Evolutionary conservation across 2,113 vertebrate genomes (phyloP).

Genomic region (Menura novaehollandiae): DNA sequence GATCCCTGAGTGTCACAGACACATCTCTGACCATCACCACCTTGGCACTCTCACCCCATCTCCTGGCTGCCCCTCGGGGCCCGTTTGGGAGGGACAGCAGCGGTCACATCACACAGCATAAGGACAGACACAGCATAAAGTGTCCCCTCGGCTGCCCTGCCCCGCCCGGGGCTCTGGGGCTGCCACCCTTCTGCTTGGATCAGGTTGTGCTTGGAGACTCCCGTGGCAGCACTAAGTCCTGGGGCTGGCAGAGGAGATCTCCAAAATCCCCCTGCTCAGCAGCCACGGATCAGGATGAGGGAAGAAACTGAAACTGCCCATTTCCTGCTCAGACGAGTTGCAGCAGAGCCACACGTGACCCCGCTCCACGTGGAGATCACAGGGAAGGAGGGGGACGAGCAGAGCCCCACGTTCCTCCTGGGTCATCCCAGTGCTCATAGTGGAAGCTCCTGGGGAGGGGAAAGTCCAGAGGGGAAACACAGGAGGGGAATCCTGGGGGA

Average conservation of each 20-base stretch:
- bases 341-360: not conserved
- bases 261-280: not conserved
- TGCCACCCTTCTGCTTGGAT: not conserved
- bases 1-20: not conserved
- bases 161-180: not conserved
- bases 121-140: not conserved
- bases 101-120: fast-evolving
- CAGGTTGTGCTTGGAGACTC: fast-evolving
- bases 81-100: not conserved
- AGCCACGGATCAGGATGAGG: fast-evolving
- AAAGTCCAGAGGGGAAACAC: not conserved
- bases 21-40: not conserved
- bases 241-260: not conserved
- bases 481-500: not conserved
- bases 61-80: not conserved
- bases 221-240: not conserved
- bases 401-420: not conserved
- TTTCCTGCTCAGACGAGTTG: not conserved
- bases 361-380: fast-evolving
- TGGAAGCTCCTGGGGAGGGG: not conserved
- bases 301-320: not conserved
- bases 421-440: fast-evolving
- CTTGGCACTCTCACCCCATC: not conserved
- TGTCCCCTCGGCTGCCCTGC: fast-evolving
- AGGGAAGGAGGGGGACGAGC: not conserved